Percentiles rank a stretch among this genome's conserved stretches.
These are phyloP conservation scores for Spodoptera exigua DNA, from an alignment of 2,888 invertebrate species.

Conservation along the genomic window DNA sequence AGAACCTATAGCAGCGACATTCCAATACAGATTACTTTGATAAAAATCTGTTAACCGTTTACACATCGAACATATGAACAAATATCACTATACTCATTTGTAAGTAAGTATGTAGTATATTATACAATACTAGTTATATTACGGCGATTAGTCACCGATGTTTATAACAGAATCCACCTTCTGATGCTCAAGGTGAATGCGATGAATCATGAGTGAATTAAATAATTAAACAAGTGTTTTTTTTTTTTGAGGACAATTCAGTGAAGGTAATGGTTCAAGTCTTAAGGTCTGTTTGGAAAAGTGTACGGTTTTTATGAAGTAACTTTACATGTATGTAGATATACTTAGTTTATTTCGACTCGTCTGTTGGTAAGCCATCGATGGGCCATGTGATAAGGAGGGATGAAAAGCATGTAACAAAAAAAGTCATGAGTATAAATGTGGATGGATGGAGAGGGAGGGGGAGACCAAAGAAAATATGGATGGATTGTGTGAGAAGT, in stretches of 20 bases:
- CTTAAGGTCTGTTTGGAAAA: no score
- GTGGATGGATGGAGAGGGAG: no score
- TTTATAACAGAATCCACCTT: slow-evolving; percentile 43
- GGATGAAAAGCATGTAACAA: no score
- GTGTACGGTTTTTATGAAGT: no score
- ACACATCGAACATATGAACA: slow-evolving; percentile 23
- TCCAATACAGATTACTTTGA: neutral
- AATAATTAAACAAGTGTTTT: neutral
- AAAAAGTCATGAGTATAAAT: no score
- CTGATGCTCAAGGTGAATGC: slow-evolving; percentile 32
- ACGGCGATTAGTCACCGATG: slow-evolving; percentile 47
- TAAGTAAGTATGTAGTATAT: slow-evolving; percentile 10
- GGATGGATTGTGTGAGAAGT: no score
- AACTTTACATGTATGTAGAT: no score
- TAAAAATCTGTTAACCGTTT: slow-evolving; percentile 11
- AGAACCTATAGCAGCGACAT: neutral
- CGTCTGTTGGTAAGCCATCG: no score
- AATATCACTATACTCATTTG: no score
- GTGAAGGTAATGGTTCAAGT: neutral
- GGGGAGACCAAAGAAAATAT: no score
- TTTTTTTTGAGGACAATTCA: neutral
- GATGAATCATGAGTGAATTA: slow-evolving; percentile 40
- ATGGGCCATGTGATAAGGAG: no score
- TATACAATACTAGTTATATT: slow-evolving; percentile 39
- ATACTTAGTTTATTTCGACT: no score